These are phyloP conservation scores for Gibbula magus DNA, from an alignment of 2,888 invertebrate species.

Conservation along the genomic window DNA sequence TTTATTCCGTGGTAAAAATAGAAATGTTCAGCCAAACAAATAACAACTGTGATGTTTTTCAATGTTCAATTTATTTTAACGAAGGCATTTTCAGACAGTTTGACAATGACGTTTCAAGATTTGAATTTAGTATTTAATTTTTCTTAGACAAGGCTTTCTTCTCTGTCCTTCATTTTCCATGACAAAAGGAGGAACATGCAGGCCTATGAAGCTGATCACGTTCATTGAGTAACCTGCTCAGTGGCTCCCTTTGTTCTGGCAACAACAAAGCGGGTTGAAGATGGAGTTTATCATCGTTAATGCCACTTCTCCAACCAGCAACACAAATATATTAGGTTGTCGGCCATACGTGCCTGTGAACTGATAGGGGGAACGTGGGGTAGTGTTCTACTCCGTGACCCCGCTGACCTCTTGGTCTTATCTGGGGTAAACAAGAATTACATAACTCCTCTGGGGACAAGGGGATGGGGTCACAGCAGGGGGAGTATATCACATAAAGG, in stretches of 20 bases:
- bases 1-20: too few relatives aligned
- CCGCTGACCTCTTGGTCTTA: background rate
- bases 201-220: too few relatives aligned
- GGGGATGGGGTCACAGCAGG: background rate
- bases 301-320: background rate
- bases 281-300: constrained; percentile 8
- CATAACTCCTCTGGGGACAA: background rate
- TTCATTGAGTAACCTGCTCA: background rate
- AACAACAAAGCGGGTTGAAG: background rate
- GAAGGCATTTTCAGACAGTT: too few relatives aligned
- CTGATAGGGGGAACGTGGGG: background rate
- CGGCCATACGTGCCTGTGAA: background rate
- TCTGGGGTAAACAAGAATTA: background rate
- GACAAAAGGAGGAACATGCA: too few relatives aligned
- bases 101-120: too few relatives aligned
- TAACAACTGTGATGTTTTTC: too few relatives aligned
- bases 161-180: too few relatives aligned
- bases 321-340: constrained; percentile 4
- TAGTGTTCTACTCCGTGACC: background rate
- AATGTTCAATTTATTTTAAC: too few relatives aligned
- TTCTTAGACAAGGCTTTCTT: too few relatives aligned
- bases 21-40: too few relatives aligned
- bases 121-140: too few relatives aligned
- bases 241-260: background rate
- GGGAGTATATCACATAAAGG: too few relatives aligned